A percentile compares a stretch with the other conserved stretches of the same genome.
Conservation (phyloP, 2,113 vertebrate genomes). For the Rhynchomys soricoides region DNA sequence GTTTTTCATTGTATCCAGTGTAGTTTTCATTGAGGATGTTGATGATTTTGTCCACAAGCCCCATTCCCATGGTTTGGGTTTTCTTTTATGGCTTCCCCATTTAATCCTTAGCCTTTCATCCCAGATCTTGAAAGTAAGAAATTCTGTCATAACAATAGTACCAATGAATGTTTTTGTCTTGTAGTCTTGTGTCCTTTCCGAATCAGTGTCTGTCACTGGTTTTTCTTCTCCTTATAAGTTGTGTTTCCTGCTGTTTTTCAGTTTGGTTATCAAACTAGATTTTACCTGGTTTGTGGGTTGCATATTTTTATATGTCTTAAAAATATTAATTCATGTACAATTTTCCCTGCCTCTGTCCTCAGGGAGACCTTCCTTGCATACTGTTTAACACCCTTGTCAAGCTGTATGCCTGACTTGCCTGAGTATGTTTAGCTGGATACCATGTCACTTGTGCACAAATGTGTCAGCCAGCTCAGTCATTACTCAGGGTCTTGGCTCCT, state of each 20-base stretch:
- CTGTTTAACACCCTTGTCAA: too few relatives aligned
- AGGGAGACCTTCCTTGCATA: background rate
- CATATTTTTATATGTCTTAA: background rate
- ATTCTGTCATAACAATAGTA: background rate
- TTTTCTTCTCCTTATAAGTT: background rate
- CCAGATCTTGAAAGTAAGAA: background rate
- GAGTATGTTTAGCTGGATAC: background rate
- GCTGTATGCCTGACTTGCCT: background rate
- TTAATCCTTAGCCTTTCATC: background rate
- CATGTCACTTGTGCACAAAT: accelerated
- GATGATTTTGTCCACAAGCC: background rate
- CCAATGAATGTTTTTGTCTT: background rate
- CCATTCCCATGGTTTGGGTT: background rate
- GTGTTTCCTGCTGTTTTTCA: background rate
- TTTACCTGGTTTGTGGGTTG: background rate
- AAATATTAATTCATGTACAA: background rate
- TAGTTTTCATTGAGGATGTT: background rate
- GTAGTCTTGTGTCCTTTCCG: background rate
- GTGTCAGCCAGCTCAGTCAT: background rate
- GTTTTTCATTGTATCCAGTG: background rate
- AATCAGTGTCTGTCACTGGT: background rate
- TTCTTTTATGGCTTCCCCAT: background rate
- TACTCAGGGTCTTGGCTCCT: accelerated
- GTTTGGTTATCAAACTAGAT: background rate
- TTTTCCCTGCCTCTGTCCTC: background rate